Evolutionary conservation across 1,140 invertebrate species (phyloP), one percentile per base, ranked within the genome.

Genomic region (Pseudachorutes palmiensis): DNA sequence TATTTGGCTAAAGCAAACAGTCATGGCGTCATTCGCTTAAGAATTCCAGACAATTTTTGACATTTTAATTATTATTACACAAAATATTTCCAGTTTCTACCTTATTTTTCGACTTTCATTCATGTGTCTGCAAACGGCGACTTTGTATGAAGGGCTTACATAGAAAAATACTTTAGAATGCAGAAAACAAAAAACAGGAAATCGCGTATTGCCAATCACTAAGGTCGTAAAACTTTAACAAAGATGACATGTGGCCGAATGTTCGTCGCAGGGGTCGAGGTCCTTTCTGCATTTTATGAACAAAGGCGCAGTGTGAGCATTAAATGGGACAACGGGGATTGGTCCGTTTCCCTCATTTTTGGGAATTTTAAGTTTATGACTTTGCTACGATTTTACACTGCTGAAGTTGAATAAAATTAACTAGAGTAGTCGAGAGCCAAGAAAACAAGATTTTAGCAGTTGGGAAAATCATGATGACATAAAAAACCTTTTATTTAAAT

Each of bases 111-210:
- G n/a, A n/a, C n/a, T n/a, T n/a, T n/a, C n/a, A n/a, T n/a, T n/a
- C n/a, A n/a, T n/a, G n/a, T n/a, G n/a, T n/a, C n/a, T n/a, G n/a
- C n/a, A n/a, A n/a, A n/a, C n/a, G n/a, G n/a, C n/a, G n/a, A n/a
- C n/a, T n/a, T n/a, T n/a, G n/a, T n/a, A n/a, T n/a, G n/a, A n/a
- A n/a, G n/a, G n/a, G n/a, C n/a, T n/a, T n/a, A n/a, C n/a, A n/a
- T n/a, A n/a, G n/a, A n/a, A n/a, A 29, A 33, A 61, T 61, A 14
- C 32, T 61, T 61, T 32, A 33, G 32, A 29, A 61, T 24, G 24
- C 22, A 33, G 24, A 29, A 61, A 28, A 28, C 16, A 33, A 61
- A 61, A 33, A 61, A 32, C 33, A 33, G 30, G 30, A 28, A 33
- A 14, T 30, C 31, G 55, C 31, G 26, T 29, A 24, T 33, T 32